Percentiles rank a stretch among this genome's conserved stretches.
Conservation (phyloP, 2,113 vertebrate genomes). For the Barnardius zonarius region DNA sequence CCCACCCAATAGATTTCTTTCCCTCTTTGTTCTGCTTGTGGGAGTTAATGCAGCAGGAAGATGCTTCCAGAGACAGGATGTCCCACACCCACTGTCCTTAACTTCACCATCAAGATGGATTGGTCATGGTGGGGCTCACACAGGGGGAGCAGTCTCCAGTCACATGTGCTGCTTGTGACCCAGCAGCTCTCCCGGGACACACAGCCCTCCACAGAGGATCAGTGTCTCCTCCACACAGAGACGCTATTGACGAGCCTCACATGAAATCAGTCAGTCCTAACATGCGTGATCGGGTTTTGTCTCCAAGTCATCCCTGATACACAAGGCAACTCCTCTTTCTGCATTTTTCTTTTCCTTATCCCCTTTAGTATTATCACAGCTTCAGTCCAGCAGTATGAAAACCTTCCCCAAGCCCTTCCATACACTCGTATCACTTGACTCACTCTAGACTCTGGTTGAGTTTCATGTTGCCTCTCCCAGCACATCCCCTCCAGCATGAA, state of each 20-base stretch:
- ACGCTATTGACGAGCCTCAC: constrained; percentile 51
- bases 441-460: background rate
- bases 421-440: background rate
- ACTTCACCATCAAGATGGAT: background rate
- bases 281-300: background rate
- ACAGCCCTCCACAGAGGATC: constrained; percentile 42
- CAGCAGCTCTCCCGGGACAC: background rate
- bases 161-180: constrained; percentile 67
- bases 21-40: no score
- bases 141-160: background rate
- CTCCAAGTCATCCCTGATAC: background rate
- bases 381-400: background rate
- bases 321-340: background rate
- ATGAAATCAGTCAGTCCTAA: constrained; percentile 36
- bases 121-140: background rate
- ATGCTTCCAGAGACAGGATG: background rate
- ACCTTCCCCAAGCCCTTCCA: background rate
- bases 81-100: background rate
- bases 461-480: background rate
- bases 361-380: background rate
- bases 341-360: background rate
- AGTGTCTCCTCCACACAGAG: constrained; percentile 58
- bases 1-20: background rate
- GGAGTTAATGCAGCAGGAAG: background rate
- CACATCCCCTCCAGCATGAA: background rate